A percentile compares a stretch with the other conserved stretches of the same genome.
Conservation (phyloP, 2,888 invertebrate species). For the Pristionchus mayeri region DNA sequence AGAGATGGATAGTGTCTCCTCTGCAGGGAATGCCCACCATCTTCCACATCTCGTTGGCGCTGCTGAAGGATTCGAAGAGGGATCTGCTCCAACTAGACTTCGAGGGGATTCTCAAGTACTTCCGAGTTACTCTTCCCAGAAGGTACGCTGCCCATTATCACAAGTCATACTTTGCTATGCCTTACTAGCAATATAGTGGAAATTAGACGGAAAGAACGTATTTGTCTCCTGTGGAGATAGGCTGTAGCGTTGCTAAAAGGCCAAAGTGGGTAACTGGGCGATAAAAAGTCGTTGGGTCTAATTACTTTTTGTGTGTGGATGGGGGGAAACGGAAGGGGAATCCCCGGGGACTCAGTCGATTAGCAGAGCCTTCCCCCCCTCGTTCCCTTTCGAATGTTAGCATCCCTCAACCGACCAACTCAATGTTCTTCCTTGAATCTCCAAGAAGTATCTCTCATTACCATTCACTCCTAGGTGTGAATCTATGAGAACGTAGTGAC, state of each 20-base stretch:
- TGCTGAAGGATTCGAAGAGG: slow-evolving; percentile 89
- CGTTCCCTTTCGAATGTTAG: background rate
- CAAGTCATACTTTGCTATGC: too few relatives aligned
- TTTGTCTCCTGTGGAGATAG: too few relatives aligned
- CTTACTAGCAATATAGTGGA: too few relatives aligned
- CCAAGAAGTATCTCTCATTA: too few relatives aligned
- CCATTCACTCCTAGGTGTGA: too few relatives aligned
- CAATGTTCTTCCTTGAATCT: background rate
- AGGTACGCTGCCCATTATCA: too few relatives aligned
- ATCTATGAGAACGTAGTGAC: too few relatives aligned
- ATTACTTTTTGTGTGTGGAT: background rate
- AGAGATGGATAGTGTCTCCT: background rate
- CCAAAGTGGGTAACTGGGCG: too few relatives aligned
- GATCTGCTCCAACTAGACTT: slow-evolving; percentile 90
- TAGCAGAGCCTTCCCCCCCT: background rate
- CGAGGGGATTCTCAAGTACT: slow-evolving; percentile 97
- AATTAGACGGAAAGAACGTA: too few relatives aligned
- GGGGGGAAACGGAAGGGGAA: background rate
- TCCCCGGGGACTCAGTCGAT: slow-evolving; percentile 11
- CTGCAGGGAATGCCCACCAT: slow-evolving; percentile 91
- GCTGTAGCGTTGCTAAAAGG: too few relatives aligned
- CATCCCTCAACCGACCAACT: too few relatives aligned
- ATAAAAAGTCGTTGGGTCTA: background rate
- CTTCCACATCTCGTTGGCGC: slow-evolving; percentile 94
- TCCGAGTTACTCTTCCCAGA: slow-evolving; percentile 95